phyloP scores from a whole-genome alignment of 2,888 invertebrate genomes.

The Chaitophorus viminalis region DNA sequence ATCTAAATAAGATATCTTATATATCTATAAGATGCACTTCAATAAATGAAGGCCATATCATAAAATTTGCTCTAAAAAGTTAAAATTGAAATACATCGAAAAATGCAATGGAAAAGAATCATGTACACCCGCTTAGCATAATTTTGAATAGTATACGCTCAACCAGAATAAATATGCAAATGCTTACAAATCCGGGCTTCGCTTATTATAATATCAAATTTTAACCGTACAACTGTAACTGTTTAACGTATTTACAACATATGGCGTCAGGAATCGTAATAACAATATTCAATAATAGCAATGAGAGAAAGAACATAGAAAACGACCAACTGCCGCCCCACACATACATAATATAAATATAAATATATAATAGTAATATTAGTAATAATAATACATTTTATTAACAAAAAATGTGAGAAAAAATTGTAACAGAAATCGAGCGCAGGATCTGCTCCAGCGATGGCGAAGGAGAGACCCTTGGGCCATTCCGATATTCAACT shows the following conservation, averaged over 20 bases:
- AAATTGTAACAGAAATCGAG: constrained; percentile 12
- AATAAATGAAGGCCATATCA: too few relatives aligned
- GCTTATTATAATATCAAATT: too few relatives aligned
- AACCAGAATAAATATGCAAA: too few relatives aligned
- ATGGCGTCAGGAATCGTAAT: constrained; percentile 38
- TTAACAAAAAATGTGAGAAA: neutral
- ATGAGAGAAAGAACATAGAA: neutral
- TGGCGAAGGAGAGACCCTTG: constrained; percentile 3
- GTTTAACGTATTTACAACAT: neutral
- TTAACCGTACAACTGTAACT: too few relatives aligned
- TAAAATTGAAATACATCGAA: too few relatives aligned
- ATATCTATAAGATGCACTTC: too few relatives aligned
- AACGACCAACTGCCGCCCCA: neutral
- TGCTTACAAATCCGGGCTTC: neutral
- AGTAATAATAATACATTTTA: neutral
- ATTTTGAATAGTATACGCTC: too few relatives aligned
- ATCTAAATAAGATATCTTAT: too few relatives aligned
- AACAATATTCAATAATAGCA: too few relatives aligned
- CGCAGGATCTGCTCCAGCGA: constrained; percentile 14
- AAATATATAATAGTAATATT: neutral
- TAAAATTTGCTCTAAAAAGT: too few relatives aligned
- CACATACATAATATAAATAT: neutral
- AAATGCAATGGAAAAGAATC: too few relatives aligned
- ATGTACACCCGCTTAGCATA: too few relatives aligned
- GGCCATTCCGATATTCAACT: constrained; percentile 5